Percentiles rank a stretch among this genome's conserved stretches.
Conservation (phyloP, 2,888 invertebrate genomes). For the Mythimna albipuncta region DNA sequence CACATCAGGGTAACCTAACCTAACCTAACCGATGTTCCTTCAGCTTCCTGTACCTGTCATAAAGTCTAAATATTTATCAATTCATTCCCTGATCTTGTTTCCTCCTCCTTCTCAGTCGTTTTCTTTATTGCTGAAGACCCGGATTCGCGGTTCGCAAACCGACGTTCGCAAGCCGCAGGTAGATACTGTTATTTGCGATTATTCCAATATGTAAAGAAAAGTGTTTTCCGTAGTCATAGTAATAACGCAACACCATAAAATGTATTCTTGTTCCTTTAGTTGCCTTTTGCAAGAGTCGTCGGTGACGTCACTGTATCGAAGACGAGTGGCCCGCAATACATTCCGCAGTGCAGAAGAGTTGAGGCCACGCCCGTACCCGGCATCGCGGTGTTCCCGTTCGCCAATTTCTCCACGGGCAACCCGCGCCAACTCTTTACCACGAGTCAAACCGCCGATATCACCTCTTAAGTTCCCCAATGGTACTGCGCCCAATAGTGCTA, state of each 20-base stretch:
- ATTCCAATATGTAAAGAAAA: slow-evolving; percentile 12
- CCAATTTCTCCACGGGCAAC: slow-evolving; percentile 71
- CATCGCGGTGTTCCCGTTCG: slow-evolving; percentile 66
- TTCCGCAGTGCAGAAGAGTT: slow-evolving; percentile 86
- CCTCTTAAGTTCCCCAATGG: slow-evolving; percentile 77
- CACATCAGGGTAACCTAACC: not conserved
- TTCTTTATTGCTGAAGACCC: slow-evolving; percentile 29
- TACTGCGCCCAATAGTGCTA: slow-evolving; percentile 52
- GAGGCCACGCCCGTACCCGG: slow-evolving; percentile 79
- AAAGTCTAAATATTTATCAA: slow-evolving; percentile 13
- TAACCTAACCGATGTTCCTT: not conserved
- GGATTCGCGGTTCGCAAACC: not conserved
- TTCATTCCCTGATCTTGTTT: slow-evolving; percentile 23
- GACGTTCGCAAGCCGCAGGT: slow-evolving; percentile 19
- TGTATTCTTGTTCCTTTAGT: slow-evolving; percentile 67
- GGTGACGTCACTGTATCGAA: slow-evolving; percentile 78
- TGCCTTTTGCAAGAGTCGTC: slow-evolving; percentile 85
- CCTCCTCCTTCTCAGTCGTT: slow-evolving; percentile 37
- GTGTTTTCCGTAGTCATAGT: not conserved
- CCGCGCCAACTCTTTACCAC: slow-evolving; percentile 80
- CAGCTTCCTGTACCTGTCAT: not conserved
- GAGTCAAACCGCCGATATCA: slow-evolving; percentile 72
- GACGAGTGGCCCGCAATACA: slow-evolving; percentile 78
- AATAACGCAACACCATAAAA: slow-evolving; percentile 4
- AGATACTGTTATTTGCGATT: slow-evolving; percentile 20